A percentile compares a stretch with the other conserved stretches of the same genome.
Conservation (phyloP, 2,888 invertebrate genomes). For the Epistrophe eligans region DNA sequence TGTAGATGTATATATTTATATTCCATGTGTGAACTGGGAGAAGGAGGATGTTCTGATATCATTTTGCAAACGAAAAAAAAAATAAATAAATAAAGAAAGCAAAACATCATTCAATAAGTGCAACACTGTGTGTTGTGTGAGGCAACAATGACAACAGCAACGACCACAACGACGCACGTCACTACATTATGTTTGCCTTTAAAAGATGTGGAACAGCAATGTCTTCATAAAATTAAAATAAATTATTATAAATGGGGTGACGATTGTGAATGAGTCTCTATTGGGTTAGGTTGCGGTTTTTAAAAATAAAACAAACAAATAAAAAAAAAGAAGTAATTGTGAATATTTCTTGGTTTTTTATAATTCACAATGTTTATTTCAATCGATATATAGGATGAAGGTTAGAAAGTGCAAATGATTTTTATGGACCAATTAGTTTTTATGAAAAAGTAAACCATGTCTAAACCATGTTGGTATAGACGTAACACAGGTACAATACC, state of each 20-base stretch:
- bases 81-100: background rate
- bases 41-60: constrained; percentile 14
- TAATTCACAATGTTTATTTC: background rate
- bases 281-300: constrained; percentile 23
- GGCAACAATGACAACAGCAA: background rate
- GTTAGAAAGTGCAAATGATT: too few relatives aligned
- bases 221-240: constrained; percentile 13
- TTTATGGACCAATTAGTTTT: too few relatives aligned
- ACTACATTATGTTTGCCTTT: constrained; percentile 20
- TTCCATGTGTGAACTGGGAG: background rate
- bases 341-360: background rate
- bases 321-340: background rate
- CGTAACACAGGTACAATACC: too few relatives aligned
- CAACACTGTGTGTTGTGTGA: constrained; percentile 1
- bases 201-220: constrained; percentile 24
- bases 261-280: background rate
- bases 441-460: too few relatives aligned
- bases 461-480: too few relatives aligned
- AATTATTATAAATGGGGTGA: constrained; percentile 28
- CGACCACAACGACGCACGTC: constrained; percentile 8
- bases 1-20: background rate
- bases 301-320: too few relatives aligned
- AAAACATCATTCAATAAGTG: constrained; percentile 13
- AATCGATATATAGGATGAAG: too few relatives aligned
- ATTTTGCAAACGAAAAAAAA: constrained; percentile 9